Evolutionary conservation across 2,113 vertebrate genomes (phyloP).

Genomic region (Piprites chloris): DNA sequence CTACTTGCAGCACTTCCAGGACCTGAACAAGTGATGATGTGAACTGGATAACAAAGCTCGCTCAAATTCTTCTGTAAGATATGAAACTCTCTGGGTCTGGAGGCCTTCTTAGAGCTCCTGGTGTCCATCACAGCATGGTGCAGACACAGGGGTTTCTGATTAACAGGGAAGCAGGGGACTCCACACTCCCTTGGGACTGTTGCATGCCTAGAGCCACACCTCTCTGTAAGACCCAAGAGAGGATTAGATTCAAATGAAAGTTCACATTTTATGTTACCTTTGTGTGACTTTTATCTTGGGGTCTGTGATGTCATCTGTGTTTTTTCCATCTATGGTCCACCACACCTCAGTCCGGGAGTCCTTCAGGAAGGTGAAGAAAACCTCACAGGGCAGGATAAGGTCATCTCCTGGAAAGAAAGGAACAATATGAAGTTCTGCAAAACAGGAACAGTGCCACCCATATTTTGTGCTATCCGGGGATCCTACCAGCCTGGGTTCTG

Average conservation of each 20-base stretch:
- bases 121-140: background rate
- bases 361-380: constrained; percentile 75
- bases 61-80: background rate
- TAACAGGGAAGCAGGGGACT: background rate
- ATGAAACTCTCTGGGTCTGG: background rate
- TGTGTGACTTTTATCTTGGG: constrained; percentile 63
- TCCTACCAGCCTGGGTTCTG: background rate
- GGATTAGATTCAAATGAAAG: background rate
- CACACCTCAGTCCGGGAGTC: constrained; percentile 78
- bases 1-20: background rate
- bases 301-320: constrained; percentile 69
- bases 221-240: background rate
- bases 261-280: constrained; percentile 20
- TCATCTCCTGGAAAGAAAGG: constrained; percentile 64
- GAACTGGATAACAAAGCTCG: background rate
- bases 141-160: background rate
- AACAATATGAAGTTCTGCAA: background rate
- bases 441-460: background rate
- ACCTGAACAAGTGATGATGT: background rate
- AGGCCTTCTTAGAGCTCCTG: background rate
- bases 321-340: constrained; percentile 89
- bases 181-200: background rate
- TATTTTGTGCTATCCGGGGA: background rate
- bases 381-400: constrained; percentile 74
- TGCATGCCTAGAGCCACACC: background rate